Evolutionary conservation across 2,888 invertebrate genomes (phyloP).

Genomic region (Stenchaetothrips biformis): DNA sequence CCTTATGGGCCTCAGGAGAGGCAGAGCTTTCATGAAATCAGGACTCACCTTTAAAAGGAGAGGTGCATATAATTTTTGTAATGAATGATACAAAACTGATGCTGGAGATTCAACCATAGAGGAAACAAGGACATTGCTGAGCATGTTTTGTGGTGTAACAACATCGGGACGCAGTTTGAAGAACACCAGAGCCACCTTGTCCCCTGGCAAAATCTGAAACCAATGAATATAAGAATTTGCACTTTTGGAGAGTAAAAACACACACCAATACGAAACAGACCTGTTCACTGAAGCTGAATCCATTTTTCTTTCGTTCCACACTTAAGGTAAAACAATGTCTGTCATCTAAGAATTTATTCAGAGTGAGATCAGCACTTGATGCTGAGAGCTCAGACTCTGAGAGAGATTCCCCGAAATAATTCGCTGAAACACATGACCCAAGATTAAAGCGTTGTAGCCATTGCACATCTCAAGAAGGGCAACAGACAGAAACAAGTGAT

Average conservation of each 20-base stretch:
- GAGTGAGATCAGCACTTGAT: slow-evolving; percentile 26
- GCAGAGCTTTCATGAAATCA: no score
- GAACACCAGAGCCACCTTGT: slow-evolving; percentile 49
- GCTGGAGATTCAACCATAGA: slow-evolving; percentile 57
- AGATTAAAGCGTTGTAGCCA: not conserved
- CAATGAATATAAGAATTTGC: not conserved
- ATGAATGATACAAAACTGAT: slow-evolving; percentile 55
- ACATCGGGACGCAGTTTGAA: slow-evolving; percentile 57
- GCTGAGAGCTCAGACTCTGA: not conserved
- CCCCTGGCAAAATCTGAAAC: slow-evolving; percentile 30
- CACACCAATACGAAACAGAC: slow-evolving; percentile 18
- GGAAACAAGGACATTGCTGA: slow-evolving; percentile 54
- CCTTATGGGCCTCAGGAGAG: no score
- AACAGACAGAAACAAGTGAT: not conserved
- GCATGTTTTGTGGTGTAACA: slow-evolving; percentile 56
- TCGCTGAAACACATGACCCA: slow-evolving; percentile 25
- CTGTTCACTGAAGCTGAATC: slow-evolving; percentile 29
- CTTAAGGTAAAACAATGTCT: slow-evolving; percentile 32
- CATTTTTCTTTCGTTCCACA: slow-evolving; percentile 27
- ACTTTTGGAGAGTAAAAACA: not conserved
- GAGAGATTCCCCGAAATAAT: slow-evolving; percentile 24
- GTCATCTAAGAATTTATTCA: slow-evolving; percentile 33
- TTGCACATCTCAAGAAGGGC: not conserved
- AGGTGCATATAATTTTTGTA: slow-evolving; percentile 57
- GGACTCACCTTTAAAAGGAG: slow-evolving; percentile 45